phyloP scores from a whole-genome alignment of 1,140 invertebrate genomes.

The Caenorhabditis latens region DNA sequence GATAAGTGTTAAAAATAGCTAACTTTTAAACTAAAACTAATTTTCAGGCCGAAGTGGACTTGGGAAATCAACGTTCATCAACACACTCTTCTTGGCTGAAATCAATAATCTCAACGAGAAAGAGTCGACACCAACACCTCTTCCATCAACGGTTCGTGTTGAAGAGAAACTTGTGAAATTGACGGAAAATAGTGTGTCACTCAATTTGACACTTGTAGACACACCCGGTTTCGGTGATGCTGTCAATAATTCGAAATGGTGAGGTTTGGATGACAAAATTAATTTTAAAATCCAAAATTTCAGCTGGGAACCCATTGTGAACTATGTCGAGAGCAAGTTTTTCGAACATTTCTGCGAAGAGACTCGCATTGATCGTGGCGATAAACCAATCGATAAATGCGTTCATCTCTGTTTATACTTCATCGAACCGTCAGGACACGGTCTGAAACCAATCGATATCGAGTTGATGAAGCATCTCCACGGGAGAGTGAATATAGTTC shows the following conservation, averaged over 20 bases:
- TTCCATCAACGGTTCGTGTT: conserved; percentile 52
- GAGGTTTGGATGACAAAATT: conserved; percentile 42
- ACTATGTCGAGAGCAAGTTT: conserved; percentile 97
- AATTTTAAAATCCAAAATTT: conserved; percentile 52
- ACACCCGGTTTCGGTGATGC: conserved; percentile 98
- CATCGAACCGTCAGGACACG: conserved; percentile 95
- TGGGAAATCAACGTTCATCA: conserved; percentile 97
- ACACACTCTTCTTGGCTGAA: conserved; percentile 95
- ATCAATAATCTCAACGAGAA: conserved; percentile 82
- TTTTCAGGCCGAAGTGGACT: conserved; percentile 88
- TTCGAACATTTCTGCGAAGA: conserved; percentile 94
- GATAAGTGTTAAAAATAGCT: background rate
- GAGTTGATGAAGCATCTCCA: conserved; percentile 98
- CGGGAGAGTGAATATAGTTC: conserved; percentile 97
- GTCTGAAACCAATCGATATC: conserved; percentile 97
- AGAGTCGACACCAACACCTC: background rate
- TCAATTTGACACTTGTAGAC: conserved; percentile 92
- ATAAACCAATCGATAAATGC: conserved; percentile 92
- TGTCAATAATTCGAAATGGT: conserved; percentile 92
- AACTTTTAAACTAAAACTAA: background rate
- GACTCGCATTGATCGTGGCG: conserved; percentile 88
- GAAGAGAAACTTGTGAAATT: conserved; percentile 81
- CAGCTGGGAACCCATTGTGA: conserved; percentile 96
- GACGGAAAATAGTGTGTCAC: conserved; percentile 90
- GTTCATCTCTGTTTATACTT: conserved; percentile 98